Evolutionary conservation across 2,888 invertebrate genomes (phyloP).

Genomic region (Caenorhabditis sp.): DNA sequence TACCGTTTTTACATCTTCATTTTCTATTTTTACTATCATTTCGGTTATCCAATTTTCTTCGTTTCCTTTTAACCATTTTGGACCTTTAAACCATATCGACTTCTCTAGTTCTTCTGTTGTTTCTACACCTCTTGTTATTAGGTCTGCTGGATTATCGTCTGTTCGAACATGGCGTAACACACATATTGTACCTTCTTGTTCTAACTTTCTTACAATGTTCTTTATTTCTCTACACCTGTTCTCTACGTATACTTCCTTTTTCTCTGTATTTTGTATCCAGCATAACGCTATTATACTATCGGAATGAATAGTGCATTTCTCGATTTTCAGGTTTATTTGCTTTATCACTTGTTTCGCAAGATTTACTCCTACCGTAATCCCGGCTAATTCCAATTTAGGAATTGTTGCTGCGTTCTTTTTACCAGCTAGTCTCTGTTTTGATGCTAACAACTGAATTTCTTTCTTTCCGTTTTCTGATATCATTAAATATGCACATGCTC

Average conservation of each 20-base stretch:
- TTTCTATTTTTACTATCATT: background rate
- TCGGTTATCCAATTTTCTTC: background rate
- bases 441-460: background rate
- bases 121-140: conserved; percentile 8
- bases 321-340: background rate
- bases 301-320: background rate
- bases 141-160: conserved; percentile 15
- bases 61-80: background rate
- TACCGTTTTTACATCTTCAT: background rate
- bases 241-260: conserved; percentile 7
- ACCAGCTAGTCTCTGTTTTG: conserved; percentile 16
- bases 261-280: background rate
- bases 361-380: conserved; percentile 1
- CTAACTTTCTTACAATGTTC: background rate
- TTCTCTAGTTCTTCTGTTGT: conserved; percentile 2
- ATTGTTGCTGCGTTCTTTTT: conserved; percentile 3
- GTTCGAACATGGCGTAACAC: conserved; percentile 7
- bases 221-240: conserved; percentile 11
- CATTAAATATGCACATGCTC: conserved; percentile 5
- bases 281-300: conserved; percentile 8
- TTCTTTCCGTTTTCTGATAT: background rate
- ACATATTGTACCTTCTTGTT: background rate
- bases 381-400: conserved; percentile 14
- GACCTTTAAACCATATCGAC: conserved; percentile 10
- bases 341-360: background rate